These are phyloP conservation scores for Leptopilina myrica DNA, from an alignment of 2,888 invertebrate species.

Conservation along the genomic window DNA sequence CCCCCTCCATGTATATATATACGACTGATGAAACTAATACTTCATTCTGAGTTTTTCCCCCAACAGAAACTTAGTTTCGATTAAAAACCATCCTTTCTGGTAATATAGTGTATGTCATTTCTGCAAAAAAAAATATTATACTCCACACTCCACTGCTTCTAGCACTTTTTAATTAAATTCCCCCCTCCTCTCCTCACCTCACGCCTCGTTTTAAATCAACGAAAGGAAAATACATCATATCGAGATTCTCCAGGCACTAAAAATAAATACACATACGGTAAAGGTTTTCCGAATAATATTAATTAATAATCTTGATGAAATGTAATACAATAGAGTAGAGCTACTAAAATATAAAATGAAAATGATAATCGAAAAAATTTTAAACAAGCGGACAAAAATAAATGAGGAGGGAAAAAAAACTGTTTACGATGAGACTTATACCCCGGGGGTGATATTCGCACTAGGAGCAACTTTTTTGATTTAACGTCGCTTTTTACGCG, in stretches of 20 bases:
- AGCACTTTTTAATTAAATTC: constrained; percentile 5
- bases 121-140: background rate
- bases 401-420: too few species aligned
- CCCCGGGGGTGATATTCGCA: background rate
- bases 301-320: too few species aligned
- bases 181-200: background rate
- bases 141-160: background rate
- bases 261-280: background rate
- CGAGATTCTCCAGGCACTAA: background rate
- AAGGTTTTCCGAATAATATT: too few species aligned
- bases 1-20: background rate
- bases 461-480: constrained; percentile 3
- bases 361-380: too few species aligned
- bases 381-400: too few species aligned
- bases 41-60: background rate
- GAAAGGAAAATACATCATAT: background rate
- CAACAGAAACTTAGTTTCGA: background rate
- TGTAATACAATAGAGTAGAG: too few species aligned
- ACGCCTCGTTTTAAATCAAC: background rate
- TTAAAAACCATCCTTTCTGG: background rate
- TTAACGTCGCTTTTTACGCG: background rate
- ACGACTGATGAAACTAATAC: constrained; percentile 21
- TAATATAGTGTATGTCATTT: background rate
- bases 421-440: background rate
- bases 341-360: too few species aligned